phyloP scores from a whole-genome alignment of 2,797 vertebrate species.

The Melanotaenia trifasciata region DNA sequence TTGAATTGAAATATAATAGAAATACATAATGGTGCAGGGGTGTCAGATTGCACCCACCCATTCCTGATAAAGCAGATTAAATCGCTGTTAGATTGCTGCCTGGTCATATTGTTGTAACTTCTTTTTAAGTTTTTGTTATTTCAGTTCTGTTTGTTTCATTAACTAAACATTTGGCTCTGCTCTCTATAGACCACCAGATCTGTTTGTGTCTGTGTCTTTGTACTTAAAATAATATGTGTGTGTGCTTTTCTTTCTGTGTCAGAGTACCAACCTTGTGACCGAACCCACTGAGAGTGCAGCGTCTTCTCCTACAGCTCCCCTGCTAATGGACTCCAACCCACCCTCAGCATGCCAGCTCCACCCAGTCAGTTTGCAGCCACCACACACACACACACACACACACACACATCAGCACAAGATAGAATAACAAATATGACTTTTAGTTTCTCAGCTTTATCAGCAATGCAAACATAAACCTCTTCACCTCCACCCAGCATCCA shows the following conservation, averaged over 20 bases:
- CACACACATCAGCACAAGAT: constrained; percentile 16
- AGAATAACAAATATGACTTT: neutral
- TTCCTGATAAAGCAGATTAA: neutral
- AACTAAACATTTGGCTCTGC: neutral
- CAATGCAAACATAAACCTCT: neutral
- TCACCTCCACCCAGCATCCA: neutral
- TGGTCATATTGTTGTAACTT: neutral
- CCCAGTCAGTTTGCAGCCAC: constrained; percentile 61
- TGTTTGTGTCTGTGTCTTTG: neutral
- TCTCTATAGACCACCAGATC: neutral
- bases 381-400: constrained; percentile 26
- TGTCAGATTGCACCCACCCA: neutral
- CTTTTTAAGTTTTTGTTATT: neutral
- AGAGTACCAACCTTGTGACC: constrained; percentile 47
- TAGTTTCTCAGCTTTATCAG: neutral
- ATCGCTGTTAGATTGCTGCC: neutral
- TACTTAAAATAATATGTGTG: constrained; percentile 9
- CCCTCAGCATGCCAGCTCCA: constrained; percentile 55
- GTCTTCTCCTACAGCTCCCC: constrained; percentile 77
- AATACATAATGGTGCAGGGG: neutral
- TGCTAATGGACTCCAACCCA: constrained; percentile 63
- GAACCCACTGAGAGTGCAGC: constrained; percentile 29
- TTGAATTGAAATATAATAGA: neutral
- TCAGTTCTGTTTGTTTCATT: neutral
- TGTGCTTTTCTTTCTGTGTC: constrained; percentile 28